Evolutionary conservation across 2,888 invertebrate genomes (phyloP).

Genomic region (Tachina lurida): DNA sequence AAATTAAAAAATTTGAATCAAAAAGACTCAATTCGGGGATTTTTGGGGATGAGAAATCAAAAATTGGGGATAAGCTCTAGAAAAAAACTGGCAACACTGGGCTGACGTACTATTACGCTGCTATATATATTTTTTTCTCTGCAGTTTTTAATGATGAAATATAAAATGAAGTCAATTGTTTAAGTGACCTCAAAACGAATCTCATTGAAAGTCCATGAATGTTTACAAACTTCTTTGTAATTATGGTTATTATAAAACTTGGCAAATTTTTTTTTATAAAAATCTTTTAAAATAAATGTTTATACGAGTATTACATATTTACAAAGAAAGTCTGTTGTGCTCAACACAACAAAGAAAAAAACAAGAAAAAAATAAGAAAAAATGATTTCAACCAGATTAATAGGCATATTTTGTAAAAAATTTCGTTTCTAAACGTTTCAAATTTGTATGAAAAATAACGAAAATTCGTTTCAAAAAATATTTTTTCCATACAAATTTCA

Average conservation of each 20-base stretch:
- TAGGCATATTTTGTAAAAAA: no score
- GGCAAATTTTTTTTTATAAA: background rate
- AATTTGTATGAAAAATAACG: no score
- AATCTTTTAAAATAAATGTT: constrained; percentile 3
- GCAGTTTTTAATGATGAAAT: constrained; percentile 28
- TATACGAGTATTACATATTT: background rate
- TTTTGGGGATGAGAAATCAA: no score
- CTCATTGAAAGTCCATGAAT: constrained; percentile 35
- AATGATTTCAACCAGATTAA: constrained; percentile 8
- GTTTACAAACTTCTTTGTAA: constrained; percentile 40
- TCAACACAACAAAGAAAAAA: constrained; percentile 4
- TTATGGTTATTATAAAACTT: constrained; percentile 16
- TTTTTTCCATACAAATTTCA: no score
- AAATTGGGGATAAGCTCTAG: no score
- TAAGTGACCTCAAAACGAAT: constrained; percentile 65
- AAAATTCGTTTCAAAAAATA: no score
- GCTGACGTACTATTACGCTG: constrained; percentile 17
- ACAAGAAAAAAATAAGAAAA: background rate
- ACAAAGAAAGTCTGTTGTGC: constrained; percentile 34
- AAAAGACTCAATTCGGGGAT: no score
- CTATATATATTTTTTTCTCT: background rate
- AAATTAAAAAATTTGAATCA: no score
- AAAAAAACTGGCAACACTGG: no score
- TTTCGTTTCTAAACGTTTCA: no score
- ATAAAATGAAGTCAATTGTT: constrained; percentile 68